These are phyloP conservation scores for Eriocheir sinensis DNA, from an alignment of 1,140 invertebrate genomes.

Conservation along the genomic window DNA sequence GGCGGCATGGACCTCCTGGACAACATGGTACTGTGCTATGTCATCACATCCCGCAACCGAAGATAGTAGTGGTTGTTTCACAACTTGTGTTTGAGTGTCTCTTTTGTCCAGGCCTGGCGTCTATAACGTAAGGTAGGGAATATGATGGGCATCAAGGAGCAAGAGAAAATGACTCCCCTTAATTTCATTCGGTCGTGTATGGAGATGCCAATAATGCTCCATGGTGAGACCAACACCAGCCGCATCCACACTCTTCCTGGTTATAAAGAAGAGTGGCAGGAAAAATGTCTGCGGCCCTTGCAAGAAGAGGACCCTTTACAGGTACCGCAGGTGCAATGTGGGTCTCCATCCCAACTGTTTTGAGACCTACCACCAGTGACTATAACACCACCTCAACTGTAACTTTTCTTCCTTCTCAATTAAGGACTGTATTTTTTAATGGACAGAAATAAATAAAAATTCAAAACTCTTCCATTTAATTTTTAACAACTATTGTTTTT, in stretches of 20 bases:
- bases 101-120: constrained; percentile 5
- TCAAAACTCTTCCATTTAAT: background rate
- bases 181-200: background rate
- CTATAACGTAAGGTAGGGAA: constrained; percentile 20
- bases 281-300: constrained; percentile 17
- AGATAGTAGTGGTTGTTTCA: background rate
- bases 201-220: background rate
- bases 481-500: too few species aligned
- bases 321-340: background rate
- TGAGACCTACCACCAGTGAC: constrained; percentile 31
- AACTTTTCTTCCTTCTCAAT: background rate
- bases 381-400: background rate
- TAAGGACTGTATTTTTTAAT: background rate
- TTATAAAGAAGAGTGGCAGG: background rate
- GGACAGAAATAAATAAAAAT: background rate
- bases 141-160: background rate
- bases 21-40: background rate
- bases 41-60: background rate
- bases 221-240: background rate
- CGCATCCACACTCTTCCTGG: background rate
- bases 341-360: background rate
- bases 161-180: background rate
- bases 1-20: constrained; percentile 32
- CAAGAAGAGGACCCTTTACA: background rate
- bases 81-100: background rate